Evolutionary conservation across 92 coral and sea anemone species (phyloP), one percentile per base, ranked within the genome.

Genomic region (Porites rus): DNA sequence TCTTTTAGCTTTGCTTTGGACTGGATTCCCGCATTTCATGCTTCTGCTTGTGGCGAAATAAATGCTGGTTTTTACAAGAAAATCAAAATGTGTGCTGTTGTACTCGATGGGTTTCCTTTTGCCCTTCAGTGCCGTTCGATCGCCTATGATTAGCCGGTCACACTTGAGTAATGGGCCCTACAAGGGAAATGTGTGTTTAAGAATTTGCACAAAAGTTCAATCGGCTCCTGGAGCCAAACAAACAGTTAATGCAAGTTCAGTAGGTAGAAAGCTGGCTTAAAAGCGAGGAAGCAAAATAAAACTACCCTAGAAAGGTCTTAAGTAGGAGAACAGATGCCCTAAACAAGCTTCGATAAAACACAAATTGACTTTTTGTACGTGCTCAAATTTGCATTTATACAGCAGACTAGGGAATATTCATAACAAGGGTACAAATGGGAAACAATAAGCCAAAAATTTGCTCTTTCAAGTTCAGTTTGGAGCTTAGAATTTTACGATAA

Each of bases 181-280:
- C 87, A 85, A 84, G 74, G 88, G 75, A 85, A 85, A 85, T 85
- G 83, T 85, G 83, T 85, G 77, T 77, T 85, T 85, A 76, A 54
- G 77, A 59, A 54, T 84, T 84, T 74, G n/a, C 67, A 77, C 83
- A 85, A 28, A 60, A 67, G 76, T 65, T 69, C 54, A 67, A 76
- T 10, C 64, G 17, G 25, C 53, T 62, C 80, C 18, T 11, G 74
- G 71, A 64, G 54, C 77, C 79, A 83, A 83, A 74, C 79, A 74
- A 83, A 74, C 21, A 74, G 25, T 21, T 43, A 51, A 51, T 63
- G 73, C 64, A 53, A 63, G 64, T 12, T 83, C 63, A 72, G 63
- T 24, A 53, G 65, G 25, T 22, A 21, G 17, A 50, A 83, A 50
- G 18, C 80, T 62, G 4, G 17, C 62, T 22, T 62, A 51, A 17